phyloP scores from a whole-genome alignment of 2,888 invertebrate genomes.

The Helobdella robusta region DNA sequence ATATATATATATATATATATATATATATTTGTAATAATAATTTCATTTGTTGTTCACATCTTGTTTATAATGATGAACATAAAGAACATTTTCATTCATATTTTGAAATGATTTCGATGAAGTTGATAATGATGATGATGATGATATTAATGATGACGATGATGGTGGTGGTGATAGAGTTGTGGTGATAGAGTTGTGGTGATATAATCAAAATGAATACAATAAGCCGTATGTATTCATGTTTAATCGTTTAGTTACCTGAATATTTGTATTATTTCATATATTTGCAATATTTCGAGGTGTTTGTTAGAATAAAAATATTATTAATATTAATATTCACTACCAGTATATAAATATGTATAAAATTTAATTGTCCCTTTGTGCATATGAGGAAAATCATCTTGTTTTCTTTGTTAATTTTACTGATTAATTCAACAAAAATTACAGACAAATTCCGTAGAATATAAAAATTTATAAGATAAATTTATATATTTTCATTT shows the following conservation, averaged over 20 bases:
- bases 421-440: not conserved
- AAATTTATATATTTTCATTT: not conserved
- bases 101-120: slow-evolving; percentile 6
- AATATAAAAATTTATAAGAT: not conserved
- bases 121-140: slow-evolving; percentile 8
- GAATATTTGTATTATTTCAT: too few species aligned
- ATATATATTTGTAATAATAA: not conserved
- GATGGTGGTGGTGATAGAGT: not conserved
- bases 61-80: not conserved
- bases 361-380: too few species aligned
- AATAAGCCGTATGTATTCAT: too few species aligned
- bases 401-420: not conserved
- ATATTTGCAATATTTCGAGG: too few species aligned
- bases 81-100: too few species aligned
- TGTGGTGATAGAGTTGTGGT: too few species aligned
- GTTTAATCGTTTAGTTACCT: not conserved
- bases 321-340: too few species aligned
- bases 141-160: slow-evolving; percentile 10
- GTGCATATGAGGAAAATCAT: too few species aligned
- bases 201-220: too few species aligned
- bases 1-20: too few species aligned
- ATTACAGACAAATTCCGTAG: not conserved
- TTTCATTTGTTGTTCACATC: not conserved
- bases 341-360: too few species aligned
- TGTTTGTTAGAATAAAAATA: too few species aligned